Evolutionary conservation across 2,113 vertebrate genomes (phyloP), one percentile per base, ranked within the genome.

Genomic region (Marcusenius ussheri): DNA sequence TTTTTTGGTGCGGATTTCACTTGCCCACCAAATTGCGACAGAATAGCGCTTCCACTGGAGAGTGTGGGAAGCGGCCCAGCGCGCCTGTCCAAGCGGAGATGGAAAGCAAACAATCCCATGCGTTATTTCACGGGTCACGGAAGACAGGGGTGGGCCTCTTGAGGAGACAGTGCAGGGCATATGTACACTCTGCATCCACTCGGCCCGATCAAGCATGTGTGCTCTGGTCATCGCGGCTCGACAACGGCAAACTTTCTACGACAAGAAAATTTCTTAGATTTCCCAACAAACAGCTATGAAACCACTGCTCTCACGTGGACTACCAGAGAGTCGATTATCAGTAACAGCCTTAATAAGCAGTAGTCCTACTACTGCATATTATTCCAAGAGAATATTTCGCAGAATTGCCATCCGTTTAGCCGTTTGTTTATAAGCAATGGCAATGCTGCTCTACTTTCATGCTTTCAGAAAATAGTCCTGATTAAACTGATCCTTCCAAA

Each of bases 71-170:
- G 91, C 92, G 91, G 92, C 91, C 92, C 89, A 92, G 80, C 8
- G 39, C 24, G 47, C 66, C 27, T 27, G 74, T 91, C 92, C 87
- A 89, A 90, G 51, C 66, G 27, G 24, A 66, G 70, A 89, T 70
- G 89, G 90, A 91, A 91, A 93, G 91, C 91, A 91, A 93, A 93
- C 93, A 93, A 86, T 92, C 90, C 89, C 94, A 93, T 91, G 92
- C 66, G 91, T 90, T 96, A 93, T 95, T 94, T 94, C 94, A 93
- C 91, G 92, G 92, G 92, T 91, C 93, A 95, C 83, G 83, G 89
- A 58, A 89, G 80, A 87, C 80, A 35, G 85, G 86, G 88, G 58
- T 45, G 51, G 10, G 21, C 88, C 91, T 88, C 89, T 45, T 17
- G 35, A 46, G 50, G 77, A 87, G 92, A 92, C 90, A 91, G 90